These are phyloP conservation scores for Allophyes oxyacanthae DNA, from an alignment of 2,888 invertebrate species.

Conservation along the genomic window DNA sequence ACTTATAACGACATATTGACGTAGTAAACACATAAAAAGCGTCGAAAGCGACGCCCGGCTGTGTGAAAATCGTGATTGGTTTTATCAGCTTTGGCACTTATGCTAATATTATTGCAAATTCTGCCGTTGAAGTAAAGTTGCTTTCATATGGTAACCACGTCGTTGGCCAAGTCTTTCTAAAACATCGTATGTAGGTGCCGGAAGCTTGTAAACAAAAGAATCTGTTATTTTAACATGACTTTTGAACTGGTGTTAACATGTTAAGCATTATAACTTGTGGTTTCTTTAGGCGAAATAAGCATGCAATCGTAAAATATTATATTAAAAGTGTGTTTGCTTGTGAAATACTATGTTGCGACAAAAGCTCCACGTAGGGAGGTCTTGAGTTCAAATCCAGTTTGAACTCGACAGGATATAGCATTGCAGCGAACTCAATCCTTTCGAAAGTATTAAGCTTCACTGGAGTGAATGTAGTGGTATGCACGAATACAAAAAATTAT, in stretches of 20 bases:
- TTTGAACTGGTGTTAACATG: slow-evolving; percentile 11
- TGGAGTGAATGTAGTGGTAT: too few species aligned
- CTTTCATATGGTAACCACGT: slow-evolving; percentile 46
- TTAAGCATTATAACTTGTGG: slow-evolving; percentile 8
- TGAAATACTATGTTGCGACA: slow-evolving; percentile 13
- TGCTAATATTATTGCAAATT: slow-evolving; percentile 46
- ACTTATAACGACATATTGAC: slow-evolving; percentile 9
- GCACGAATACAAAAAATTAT: too few species aligned
- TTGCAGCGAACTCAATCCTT: too few species aligned
- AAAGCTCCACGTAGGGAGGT: not conserved
- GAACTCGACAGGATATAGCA: not conserved
- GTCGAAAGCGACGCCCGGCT: slow-evolving; percentile 27
- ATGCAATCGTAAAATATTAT: slow-evolving; percentile 18
- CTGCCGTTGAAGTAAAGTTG: slow-evolving; percentile 13
- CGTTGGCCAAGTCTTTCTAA: slow-evolving; percentile 19
- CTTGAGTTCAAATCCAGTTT: not conserved
- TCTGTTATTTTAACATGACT: slow-evolving; percentile 34
- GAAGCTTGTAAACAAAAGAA: slow-evolving; percentile 37
- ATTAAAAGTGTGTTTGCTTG: slow-evolving; percentile 18
- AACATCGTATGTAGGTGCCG: slow-evolving; percentile 12
- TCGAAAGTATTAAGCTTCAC: not conserved
- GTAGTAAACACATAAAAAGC: not conserved
- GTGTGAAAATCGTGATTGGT: slow-evolving; percentile 42
- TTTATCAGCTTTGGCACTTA: slow-evolving; percentile 40
- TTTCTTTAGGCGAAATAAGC: slow-evolving; percentile 24